Evolutionary conservation across 2,797 vertebrate species (phyloP).

Genomic region (Pogoniulus pusillus): DNA sequence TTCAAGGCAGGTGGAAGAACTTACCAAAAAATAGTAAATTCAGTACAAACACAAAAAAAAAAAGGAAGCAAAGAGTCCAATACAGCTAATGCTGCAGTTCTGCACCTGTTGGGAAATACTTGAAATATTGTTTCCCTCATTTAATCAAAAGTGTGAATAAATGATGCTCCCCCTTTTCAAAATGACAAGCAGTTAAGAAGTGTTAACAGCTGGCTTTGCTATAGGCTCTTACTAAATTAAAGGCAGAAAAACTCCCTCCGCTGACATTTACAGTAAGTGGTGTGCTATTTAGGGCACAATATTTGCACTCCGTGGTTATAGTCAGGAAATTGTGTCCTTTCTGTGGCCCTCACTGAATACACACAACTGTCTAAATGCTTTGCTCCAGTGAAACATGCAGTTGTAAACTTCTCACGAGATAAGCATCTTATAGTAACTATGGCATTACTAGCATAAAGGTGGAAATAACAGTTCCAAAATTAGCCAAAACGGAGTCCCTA

Average conservation of each 20-base stretch:
- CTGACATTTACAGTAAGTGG: slow-evolving; percentile 67
- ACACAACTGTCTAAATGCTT: neutral
- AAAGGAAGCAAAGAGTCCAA: neutral
- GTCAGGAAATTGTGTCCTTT: slow-evolving; percentile 84
- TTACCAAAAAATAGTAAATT: neutral
- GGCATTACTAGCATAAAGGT: neutral
- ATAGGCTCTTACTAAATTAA: slow-evolving; percentile 62
- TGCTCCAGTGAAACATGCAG: neutral
- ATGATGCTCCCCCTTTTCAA: neutral
- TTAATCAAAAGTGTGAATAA: slow-evolving; percentile 42
- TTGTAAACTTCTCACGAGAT: slow-evolving; percentile 34
- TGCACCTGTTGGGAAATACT: slow-evolving; percentile 20
- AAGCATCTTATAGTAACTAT: neutral
- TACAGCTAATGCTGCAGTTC: neutral
- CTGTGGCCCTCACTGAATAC: slow-evolving; percentile 58
- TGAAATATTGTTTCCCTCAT: neutral
- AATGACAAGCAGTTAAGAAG: slow-evolving; percentile 57
- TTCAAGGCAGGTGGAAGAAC: neutral
- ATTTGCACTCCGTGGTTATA: slow-evolving; percentile 75
- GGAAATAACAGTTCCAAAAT: neutral
- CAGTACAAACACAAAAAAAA: neutral
- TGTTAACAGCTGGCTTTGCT: slow-evolving; percentile 71
- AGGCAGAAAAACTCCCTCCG: slow-evolving; percentile 57
- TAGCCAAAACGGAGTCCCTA: neutral
- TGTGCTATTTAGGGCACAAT: slow-evolving; percentile 60